Evolutionary conservation across 1,140 invertebrate species (phyloP).

Genomic region (Aethina tumida): DNA sequence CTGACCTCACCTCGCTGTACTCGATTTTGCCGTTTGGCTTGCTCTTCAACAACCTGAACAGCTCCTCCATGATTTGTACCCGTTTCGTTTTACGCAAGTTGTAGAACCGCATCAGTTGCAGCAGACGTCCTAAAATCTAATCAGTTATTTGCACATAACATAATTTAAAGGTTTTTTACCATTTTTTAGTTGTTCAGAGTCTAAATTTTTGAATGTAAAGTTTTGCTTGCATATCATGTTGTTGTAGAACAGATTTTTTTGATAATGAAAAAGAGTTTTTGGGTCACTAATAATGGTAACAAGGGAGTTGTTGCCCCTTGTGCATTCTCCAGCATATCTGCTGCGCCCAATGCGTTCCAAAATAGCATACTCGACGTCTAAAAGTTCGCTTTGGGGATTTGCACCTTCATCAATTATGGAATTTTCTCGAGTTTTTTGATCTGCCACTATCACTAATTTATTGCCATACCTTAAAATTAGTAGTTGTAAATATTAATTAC

Average conservation of each 20-base stretch:
- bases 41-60: constrained; percentile 45
- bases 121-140: constrained; percentile 31
- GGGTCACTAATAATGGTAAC: constrained; percentile 36
- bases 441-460: constrained; percentile 61
- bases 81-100: constrained; percentile 45
- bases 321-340: constrained; percentile 59
- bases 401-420: constrained; percentile 44
- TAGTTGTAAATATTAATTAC: background rate
- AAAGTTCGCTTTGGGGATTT: constrained; percentile 45
- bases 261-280: constrained; percentile 48
- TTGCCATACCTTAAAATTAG: constrained; percentile 42
- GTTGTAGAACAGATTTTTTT: constrained; percentile 48
- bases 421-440: constrained; percentile 47
- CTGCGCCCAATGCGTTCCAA: constrained; percentile 68
- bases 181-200: constrained; percentile 38
- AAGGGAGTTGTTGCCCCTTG: constrained; percentile 51
- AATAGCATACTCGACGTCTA: constrained; percentile 55
- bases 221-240: constrained; percentile 57
- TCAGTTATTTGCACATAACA: too few relatives aligned
- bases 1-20: constrained; percentile 41
- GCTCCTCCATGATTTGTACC: constrained; percentile 42
- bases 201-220: too few relatives aligned
- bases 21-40: constrained; percentile 44
- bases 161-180: too few relatives aligned
- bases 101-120: constrained; percentile 42